phyloP scores from a whole-genome alignment of 2,113 vertebrate species.

The Gobiocypris rarus region DNA sequence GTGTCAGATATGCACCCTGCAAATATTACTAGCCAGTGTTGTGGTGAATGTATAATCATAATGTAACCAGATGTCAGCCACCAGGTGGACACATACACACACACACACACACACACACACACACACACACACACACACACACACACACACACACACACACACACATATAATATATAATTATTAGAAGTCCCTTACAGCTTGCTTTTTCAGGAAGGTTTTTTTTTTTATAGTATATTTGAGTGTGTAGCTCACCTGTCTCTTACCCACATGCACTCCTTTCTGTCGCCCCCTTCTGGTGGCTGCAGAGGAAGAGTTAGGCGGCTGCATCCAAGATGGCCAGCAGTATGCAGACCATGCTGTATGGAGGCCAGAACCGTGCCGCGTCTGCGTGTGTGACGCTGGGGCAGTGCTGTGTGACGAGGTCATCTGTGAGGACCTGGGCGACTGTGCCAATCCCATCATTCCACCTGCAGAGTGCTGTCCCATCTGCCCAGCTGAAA shows the following conservation, averaged over 20 bases:
- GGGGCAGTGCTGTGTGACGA: conserved; percentile 93
- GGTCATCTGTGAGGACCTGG: conserved; percentile 92
- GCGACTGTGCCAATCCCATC: conserved; percentile 87
- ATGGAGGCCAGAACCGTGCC: conserved; percentile 94
- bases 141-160: no score
- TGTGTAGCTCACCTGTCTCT: conserved; percentile 52
- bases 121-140: no score
- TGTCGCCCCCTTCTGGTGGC: conserved; percentile 66
- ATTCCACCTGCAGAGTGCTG: conserved; percentile 97
- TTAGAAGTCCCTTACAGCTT: background rate
- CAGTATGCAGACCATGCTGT: conserved; percentile 93
- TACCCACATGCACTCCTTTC: conserved; percentile 44
- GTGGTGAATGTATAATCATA: conserved; percentile 35
- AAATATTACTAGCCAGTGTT: conserved; percentile 20
- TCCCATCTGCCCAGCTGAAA: conserved; percentile 87
- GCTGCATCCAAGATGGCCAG: conserved; percentile 89
- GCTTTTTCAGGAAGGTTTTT: background rate
- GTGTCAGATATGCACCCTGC: conserved; percentile 35
- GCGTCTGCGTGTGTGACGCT: conserved; percentile 95
- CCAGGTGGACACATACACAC: background rate
- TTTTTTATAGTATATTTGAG: background rate
- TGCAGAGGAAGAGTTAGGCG: conserved; percentile 81
- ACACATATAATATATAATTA: no score
- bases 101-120: no score
- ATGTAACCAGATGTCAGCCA: conserved; percentile 12